Evolutionary conservation across 2,888 invertebrate genomes (phyloP), one percentile per base, ranked within the genome.

Genomic region (Drosophila rubida): DNA sequence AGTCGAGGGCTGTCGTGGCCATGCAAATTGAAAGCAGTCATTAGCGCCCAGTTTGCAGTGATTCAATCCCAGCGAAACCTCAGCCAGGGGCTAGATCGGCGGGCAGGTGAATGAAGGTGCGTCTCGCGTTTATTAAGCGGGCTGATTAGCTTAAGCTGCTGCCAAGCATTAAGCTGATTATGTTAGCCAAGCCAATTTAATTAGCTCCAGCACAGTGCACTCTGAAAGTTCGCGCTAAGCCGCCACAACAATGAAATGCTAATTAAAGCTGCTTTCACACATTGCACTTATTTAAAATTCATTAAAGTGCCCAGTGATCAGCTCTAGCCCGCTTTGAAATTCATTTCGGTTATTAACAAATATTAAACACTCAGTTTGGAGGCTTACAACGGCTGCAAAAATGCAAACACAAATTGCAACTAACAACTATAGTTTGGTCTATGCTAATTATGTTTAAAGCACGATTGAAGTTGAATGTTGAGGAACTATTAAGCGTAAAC

Each of bases 1-100:
- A 41, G 39, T 32, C 8, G 13, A 49, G 50, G 35, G 4, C 9
- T n/a, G n/a, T 50, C 25, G 27, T 19, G 14, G 67, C 41, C 41
- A 75, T 78, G 55, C 19, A 66, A 61, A 54, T 66, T 53, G 46
- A 70, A 70, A 68, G 70, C 51, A 50, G 55, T 78, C 75, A 75
- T 78, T 80, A 78, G 57, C 53, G 55, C 6, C 7, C 61, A 68
- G 51, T 63, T 65, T 60, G 35, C 45, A 60, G 54, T 59, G 60
- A 68, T 75, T 80, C 39, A 65, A 54, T 49, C 53, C 41, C 7
- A 19, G 13, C n/a, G 8, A 9, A 4, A 53, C 27, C 27, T 9
- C 27, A 8, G 2, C 11, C 9, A 27, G 3, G 9, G 3, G 9
- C 9, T 27, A 49, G 19, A 19, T 19, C 19, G 3, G 19, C 19